Conservation (phyloP, 2,888 invertebrate genomes). For the Asteroscopus sphinx region DNA sequence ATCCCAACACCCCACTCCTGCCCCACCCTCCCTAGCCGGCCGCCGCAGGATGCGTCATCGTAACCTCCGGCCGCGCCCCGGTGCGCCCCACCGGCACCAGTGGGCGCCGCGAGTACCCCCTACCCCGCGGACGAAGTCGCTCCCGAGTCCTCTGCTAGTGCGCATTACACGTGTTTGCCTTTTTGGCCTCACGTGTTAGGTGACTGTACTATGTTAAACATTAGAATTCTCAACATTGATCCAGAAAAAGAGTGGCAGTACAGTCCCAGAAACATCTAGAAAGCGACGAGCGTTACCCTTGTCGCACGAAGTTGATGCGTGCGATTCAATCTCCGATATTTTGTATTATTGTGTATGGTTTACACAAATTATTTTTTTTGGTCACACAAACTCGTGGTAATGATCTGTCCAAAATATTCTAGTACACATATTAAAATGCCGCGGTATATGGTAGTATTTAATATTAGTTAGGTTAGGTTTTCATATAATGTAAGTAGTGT, state of each 20-base stretch:
- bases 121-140: no score
- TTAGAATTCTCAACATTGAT: background rate
- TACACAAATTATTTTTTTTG: slow-evolving; percentile 67
- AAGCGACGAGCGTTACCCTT: slow-evolving; percentile 7
- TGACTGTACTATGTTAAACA: background rate
- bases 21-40: background rate
- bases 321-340: slow-evolving; percentile 58
- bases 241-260: no score
- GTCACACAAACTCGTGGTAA: slow-evolving; percentile 75
- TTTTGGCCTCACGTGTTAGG: background rate
- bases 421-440: slow-evolving; percentile 55
- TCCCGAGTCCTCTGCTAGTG: no score
- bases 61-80: no score
- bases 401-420: slow-evolving; percentile 82
- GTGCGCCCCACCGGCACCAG: no score
- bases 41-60: no score
- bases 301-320: slow-evolving; percentile 30
- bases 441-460: slow-evolving; percentile 63
- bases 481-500: slow-evolving; percentile 60
- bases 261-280: background rate
- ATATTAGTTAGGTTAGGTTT: slow-evolving; percentile 64
- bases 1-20: no score
- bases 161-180: background rate
- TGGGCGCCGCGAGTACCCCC: no score
- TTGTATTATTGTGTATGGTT: slow-evolving; percentile 65